Evolutionary conservation across 2,888 invertebrate genomes (phyloP).

Genomic region (Alloscopus bannaensis): DNA sequence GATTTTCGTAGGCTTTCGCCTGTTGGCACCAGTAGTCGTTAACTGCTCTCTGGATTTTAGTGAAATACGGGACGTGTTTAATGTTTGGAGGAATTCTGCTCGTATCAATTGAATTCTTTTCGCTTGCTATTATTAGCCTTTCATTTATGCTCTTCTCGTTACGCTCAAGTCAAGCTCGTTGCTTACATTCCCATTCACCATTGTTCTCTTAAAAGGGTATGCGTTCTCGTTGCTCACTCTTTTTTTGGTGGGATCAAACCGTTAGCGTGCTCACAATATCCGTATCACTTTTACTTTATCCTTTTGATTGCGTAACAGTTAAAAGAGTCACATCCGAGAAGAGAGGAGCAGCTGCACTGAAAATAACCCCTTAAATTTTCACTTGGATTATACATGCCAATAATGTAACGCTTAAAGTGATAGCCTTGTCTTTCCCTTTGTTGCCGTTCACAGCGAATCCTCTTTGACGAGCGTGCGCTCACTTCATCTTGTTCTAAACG

Average conservation of each 20-base stretch:
- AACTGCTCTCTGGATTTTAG: no score
- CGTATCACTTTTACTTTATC: neutral
- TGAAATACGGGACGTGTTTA: no score
- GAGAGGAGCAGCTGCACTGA: neutral
- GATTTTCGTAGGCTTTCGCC: no score
- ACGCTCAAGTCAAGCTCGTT: neutral
- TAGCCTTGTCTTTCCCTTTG: no score
- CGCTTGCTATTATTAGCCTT: constrained; percentile 27
- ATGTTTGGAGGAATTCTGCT: constrained; percentile 12
- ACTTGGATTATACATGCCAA: constrained; percentile 20
- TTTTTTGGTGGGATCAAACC: constrained; percentile 2
- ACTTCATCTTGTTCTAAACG: no score
- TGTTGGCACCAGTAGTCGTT: no score
- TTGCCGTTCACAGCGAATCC: no score
- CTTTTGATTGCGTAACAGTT: neutral
- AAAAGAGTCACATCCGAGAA: no score
- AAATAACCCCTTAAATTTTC: constrained; percentile 8
- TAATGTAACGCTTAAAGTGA: neutral
- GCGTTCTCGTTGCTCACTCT: constrained; percentile 16
- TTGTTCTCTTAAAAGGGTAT: no score
- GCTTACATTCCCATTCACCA: no score
- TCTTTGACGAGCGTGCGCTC: no score
- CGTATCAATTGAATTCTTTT: constrained; percentile 29
- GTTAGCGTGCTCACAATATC: neutral
- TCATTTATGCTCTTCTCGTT: neutral